phyloP scores from a whole-genome alignment of 2,113 vertebrate genomes.

The Emydura subglobosa region DNA sequence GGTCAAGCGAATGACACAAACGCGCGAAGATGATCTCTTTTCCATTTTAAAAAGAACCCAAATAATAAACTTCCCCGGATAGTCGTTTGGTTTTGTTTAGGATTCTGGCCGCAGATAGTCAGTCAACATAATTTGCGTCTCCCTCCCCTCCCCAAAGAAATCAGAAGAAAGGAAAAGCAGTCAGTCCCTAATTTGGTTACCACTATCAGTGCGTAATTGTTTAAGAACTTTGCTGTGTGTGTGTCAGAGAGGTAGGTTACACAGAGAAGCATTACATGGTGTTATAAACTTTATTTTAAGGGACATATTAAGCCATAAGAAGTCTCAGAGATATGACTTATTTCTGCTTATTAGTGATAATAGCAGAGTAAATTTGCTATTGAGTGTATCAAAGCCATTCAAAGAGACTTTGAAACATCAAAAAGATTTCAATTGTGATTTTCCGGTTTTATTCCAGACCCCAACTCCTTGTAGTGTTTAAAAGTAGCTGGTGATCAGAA shows the following conservation, averaged over 20 bases:
- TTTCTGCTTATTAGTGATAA: constrained; percentile 75
- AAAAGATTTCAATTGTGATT: constrained; percentile 68
- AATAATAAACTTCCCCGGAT: not conserved
- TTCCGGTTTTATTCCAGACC: constrained; percentile 69
- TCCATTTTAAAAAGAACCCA: too few relatives aligned
- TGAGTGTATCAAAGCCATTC: constrained; percentile 71
- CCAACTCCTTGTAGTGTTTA: constrained; percentile 53
- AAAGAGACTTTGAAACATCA: constrained; percentile 68
- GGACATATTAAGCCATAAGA: constrained; percentile 55
- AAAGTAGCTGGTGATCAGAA: constrained; percentile 47
- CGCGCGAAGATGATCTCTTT: too few relatives aligned
- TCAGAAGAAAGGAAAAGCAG: not conserved
- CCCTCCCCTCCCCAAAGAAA: not conserved
- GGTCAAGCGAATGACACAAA: not conserved
- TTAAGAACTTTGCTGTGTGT: not conserved
- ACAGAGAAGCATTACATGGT: constrained; percentile 6
- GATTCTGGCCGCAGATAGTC: not conserved
- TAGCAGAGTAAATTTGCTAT: constrained; percentile 64
- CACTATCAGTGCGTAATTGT: not conserved
- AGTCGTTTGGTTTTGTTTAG: not conserved
- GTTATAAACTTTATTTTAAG: constrained; percentile 66
- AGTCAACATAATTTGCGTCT: not conserved
- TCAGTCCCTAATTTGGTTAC: not conserved
- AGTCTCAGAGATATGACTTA: constrained; percentile 65
- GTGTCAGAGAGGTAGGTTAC: too few relatives aligned